Base-by-base conservation (phyloP, 2,113 vertebrate genomes). In the Geococcyx californianus region DNA sequence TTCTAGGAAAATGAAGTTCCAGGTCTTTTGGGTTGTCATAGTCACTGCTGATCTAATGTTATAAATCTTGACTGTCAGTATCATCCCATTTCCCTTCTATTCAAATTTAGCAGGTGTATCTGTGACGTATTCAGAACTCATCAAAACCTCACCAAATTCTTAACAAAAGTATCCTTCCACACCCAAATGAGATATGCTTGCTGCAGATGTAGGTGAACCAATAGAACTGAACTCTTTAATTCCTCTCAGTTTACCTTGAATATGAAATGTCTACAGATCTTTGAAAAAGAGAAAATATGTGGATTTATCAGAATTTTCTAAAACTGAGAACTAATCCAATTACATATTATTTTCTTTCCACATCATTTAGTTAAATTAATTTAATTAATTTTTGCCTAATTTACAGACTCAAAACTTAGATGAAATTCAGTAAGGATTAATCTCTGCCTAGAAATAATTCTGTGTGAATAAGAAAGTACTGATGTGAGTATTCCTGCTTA, bases 301-400 rank as follows among this genome's bases (percentile, higher is more conserved):
- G 24, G 21, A 44, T 76, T 79, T 73, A 60, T 54, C 11, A 85
- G 24, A 47, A 47, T 28, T 44, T 60, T 68, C 13, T 80, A 38
- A 76, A 91, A 54, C 16, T 33, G 16, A 58, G 40, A 73, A 62
- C n/a, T 80, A 76, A 83, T 80, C 17, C 55, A 95, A 76, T 85
- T 78, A 67, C 6, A 6, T 38, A 62, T 66, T 76, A 52, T 93
- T 92, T 90, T 85, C 28, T 88, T 72, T 59, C 59, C 28, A 55
- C 15, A 11, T 0, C 6, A 62, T 64, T 97, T 63, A 72, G 29
- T 54, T 81, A 49, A 87, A 89, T 45, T 80, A 89, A 72, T 69
- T 72, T 52, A 88, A 88, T 81, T 90, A 2, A 62, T 93, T 93
- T 88, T 85, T 94, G 13, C 18, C 34, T 90, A 79, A 69, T 84